Conservation (phyloP, 2,797 vertebrate species). For the Pantherophis vulpinus region DNA sequence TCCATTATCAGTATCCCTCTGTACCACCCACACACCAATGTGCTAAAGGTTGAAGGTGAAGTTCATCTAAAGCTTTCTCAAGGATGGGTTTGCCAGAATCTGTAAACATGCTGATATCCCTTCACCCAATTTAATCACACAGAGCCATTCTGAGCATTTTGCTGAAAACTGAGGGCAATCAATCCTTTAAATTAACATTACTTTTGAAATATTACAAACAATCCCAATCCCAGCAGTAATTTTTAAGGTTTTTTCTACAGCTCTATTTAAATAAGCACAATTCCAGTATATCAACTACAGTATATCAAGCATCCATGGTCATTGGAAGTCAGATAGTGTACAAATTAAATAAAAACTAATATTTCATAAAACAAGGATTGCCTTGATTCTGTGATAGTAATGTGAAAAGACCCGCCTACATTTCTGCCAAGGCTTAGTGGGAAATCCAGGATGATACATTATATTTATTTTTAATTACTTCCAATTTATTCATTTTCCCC, state of each 20-base stretch:
- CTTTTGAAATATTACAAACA: not conserved
- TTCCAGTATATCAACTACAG: not conserved
- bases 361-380: not conserved
- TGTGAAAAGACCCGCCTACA: not conserved
- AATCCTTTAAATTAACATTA: not conserved
- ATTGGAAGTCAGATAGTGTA: not conserved
- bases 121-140: not conserved
- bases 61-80: not conserved
- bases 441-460: not conserved
- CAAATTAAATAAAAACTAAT: not conserved
- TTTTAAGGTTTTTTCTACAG: not conserved
- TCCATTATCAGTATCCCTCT: not conserved
- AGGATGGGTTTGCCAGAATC: not conserved
- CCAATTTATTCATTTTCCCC: not conserved
- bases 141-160: not conserved
- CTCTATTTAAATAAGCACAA: not conserved
- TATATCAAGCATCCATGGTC: not conserved
- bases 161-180: not conserved
- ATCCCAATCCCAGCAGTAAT: not conserved
- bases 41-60: not conserved
- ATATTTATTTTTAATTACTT: not conserved
- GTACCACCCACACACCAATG: not conserved
- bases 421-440: not conserved
- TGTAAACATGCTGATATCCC: not conserved
- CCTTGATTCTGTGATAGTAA: not conserved